phyloP scores from a whole-genome alignment of 2,113 vertebrate species.

The rabbit (Oryctolagus cuniculus) region DNA sequence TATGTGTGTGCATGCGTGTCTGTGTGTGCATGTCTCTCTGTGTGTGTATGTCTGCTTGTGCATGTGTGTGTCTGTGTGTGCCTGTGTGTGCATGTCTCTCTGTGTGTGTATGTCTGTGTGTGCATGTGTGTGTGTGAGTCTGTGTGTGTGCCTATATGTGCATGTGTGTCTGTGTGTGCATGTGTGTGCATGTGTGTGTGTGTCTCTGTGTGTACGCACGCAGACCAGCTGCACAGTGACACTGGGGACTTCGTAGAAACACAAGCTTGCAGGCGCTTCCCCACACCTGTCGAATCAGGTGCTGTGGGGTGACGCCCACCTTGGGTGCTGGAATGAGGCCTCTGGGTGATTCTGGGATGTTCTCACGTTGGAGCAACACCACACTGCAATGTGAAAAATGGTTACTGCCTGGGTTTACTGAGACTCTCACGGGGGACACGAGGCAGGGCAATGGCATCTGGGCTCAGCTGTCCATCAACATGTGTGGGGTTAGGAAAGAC shows the following conservation, averaged over 20 bases:
- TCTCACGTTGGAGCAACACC: neutral
- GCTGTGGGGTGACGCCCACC: rapidly evolving
- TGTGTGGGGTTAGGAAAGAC: neutral
- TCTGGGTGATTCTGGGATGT: rapidly evolving
- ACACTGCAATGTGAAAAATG: neutral
- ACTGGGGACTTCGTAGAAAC: neutral
- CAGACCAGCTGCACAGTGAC: neutral
- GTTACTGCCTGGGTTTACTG: neutral
- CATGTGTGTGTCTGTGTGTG: too few species aligned
- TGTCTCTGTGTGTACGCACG: neutral
- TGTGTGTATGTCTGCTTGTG: too few species aligned
- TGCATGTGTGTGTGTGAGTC: too few species aligned
- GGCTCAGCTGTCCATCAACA: neutral
- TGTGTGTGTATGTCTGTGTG: too few species aligned
- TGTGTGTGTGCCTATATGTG: too few species aligned
- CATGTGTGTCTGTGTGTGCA: too few species aligned
- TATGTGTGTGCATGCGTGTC: too few species aligned
- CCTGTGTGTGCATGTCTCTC: too few species aligned
- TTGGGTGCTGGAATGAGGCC: too few species aligned
- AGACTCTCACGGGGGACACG: neutral
- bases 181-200: too few species aligned
- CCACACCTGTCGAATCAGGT: neutral
- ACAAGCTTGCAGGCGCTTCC: too few species aligned
- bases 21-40: too few species aligned
- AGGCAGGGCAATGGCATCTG: neutral